Evolutionary conservation across 2,888 invertebrate genomes (phyloP).

Genomic region (Erebia ligea): DNA sequence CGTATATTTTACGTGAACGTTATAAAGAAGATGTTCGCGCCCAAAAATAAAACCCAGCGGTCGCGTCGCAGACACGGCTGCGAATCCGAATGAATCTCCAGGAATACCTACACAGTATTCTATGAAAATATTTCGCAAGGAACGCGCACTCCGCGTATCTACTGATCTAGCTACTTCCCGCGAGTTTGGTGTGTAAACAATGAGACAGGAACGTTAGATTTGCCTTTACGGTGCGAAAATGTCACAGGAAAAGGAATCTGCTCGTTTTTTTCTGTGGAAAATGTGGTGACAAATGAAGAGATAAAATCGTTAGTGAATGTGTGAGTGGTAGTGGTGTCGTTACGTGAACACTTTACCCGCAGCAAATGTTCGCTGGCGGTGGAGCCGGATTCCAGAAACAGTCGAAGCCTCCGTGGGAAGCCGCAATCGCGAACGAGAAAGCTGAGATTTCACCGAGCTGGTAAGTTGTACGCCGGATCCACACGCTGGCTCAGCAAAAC

Average conservation of each 20-base stretch:
- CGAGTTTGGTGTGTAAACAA: constrained; percentile 45
- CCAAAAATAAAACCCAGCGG: constrained; percentile 61
- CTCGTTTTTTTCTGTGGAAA: neutral
- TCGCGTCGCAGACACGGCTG: constrained; percentile 53
- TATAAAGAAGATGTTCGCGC: constrained; percentile 47
- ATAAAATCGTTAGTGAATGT: constrained; percentile 22
- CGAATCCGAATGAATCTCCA: constrained; percentile 48
- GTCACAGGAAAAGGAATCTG: constrained; percentile 24
- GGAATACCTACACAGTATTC: constrained; percentile 54
- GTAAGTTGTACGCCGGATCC: constrained; percentile 50
- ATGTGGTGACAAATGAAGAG: neutral
- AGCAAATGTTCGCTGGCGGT: constrained; percentile 72
- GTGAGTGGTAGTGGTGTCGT: neutral
- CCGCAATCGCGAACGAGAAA: constrained; percentile 46
- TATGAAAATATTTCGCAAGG: constrained; percentile 53
- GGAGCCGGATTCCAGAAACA: constrained; percentile 76
- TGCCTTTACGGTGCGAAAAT: constrained; percentile 24
- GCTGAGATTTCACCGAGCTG: constrained; percentile 61
- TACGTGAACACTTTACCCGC: neutral
- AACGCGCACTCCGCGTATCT: constrained; percentile 38
- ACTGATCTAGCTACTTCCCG: constrained; percentile 24
- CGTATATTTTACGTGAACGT: constrained; percentile 55
- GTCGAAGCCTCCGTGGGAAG: constrained; percentile 75
- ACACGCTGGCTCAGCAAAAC: neutral
- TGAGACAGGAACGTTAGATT: constrained; percentile 37